Evolutionary conservation across 2,888 invertebrate genomes (phyloP), one percentile per base, ranked within the genome.

Genomic region (Nephrotoma guestfalica): DNA sequence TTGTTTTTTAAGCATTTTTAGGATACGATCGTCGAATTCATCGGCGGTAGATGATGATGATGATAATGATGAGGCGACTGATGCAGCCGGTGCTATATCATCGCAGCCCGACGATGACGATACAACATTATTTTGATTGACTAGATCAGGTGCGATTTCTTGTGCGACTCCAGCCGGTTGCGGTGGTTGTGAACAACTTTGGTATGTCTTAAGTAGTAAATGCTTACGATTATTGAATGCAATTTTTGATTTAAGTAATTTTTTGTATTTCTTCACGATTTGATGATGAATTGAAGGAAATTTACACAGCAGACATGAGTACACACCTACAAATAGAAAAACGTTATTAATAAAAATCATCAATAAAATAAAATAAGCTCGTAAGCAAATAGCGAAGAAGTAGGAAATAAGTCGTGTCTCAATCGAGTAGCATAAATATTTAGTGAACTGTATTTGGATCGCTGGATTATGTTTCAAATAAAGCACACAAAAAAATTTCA

Each of bases 1-100:
- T 86, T 86, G 86, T 86, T 40, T 51, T n/a, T 86, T 40, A 41
- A 86, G 41, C 86, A 86, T 86, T 41, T 30, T 41, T 11, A 86
- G 40, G n/a, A 86, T 57, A 41, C 43, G 41, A 85, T 85, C 85
- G 43, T 85, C 85, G 43, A 85, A 85, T 43, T 43, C 41, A 7
- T 84, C 42, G 41, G 41, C 41, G 2, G 51, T 18, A 0, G 30
- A 11, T 11, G 84, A 83, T 57, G 42, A 6, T 18, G 83, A 83
- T 83, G 40, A 6, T 83, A 30, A 83, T 15, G 83, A 83, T 83
- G 83, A 1, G n/a, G 11, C 47, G n/a, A 83, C 13, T 83, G 83
- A 9, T 84, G 41, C 9, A 40, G n/a, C n/a, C 2, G 41, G 84
- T 84, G 6, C 13, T 13, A 41, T 5, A 41, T 7, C n/a, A 41